Conservation (phyloP, 2,888 invertebrate genomes). For the Poecilus cupreus region DNA sequence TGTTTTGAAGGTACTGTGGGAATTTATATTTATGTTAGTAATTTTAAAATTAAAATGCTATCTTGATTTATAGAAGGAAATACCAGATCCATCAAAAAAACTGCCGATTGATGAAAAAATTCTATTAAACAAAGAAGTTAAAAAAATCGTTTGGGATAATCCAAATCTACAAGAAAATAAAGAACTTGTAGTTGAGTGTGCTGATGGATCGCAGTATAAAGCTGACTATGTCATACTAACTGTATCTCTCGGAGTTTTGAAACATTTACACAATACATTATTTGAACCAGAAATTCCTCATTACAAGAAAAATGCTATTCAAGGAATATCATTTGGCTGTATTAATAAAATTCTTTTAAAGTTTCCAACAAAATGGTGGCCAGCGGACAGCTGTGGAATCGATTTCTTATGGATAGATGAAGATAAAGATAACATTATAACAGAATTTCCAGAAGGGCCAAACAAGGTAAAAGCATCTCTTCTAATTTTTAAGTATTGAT, state of each 20-base stretch:
- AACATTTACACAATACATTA: conserved; percentile 74
- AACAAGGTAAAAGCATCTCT: conserved; percentile 61
- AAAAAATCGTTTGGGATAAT: conserved; percentile 67
- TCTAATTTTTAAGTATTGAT: background rate
- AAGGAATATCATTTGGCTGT: conserved; percentile 78
- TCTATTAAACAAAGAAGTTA: conserved; percentile 69
- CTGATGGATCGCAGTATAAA: conserved; percentile 74
- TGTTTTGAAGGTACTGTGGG: conserved; percentile 82
- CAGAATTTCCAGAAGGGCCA: conserved; percentile 67
- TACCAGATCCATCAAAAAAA: conserved; percentile 65
- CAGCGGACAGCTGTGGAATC: conserved; percentile 72
- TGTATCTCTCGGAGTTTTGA: conserved; percentile 81
- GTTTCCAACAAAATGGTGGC: conserved; percentile 81
- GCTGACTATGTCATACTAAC: conserved; percentile 82
- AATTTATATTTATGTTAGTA: no score
- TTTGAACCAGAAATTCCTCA: conserved; percentile 77
- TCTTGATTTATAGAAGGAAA: conserved; percentile 66
- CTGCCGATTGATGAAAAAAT: conserved; percentile 68
- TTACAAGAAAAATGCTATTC: conserved; percentile 75
- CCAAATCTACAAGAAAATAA: conserved; percentile 62
- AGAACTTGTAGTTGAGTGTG: conserved; percentile 72
- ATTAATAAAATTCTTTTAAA: conserved; percentile 81
- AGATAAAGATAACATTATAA: conserved; percentile 69
- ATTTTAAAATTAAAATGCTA: background rate
- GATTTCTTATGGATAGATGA: conserved; percentile 77